Evolutionary conservation across 2,888 invertebrate genomes (phyloP), one percentile per base, ranked within the genome.

Genomic region (Caenorhabditis angaria): DNA sequence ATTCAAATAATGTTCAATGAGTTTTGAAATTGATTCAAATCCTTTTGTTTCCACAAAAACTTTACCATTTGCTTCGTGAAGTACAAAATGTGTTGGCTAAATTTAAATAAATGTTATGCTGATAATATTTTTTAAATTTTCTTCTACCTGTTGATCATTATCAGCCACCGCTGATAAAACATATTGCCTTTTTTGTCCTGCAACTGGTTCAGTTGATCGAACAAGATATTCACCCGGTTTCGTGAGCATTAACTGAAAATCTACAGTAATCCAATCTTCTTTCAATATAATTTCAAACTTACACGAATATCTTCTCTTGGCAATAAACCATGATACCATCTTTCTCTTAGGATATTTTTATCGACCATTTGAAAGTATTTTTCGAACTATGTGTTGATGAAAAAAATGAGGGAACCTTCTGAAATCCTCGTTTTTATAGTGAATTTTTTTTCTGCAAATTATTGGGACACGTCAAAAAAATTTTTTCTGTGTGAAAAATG

Each of bases 281-380:
- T 35, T 10, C 6, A 35, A 35, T 35, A 35, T 10, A 5, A 5
- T 20, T 41, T 48, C 22, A 25, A 27, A 50, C 60, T 47, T 18
- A 64, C 61, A 20, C 66, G 65, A 50, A 82, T 81, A 35, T 82
- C 82, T 47, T 82, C 82, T 20, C 82, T 71, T 0, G 80, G 81
- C 57, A 82, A 59, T 10, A 81, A 63, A 14, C 82, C 82, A 58
- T 82, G 82, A 58, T 77, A 81, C 59, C 71, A 78, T 1, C 22
- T 18, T 35, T 71, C 60, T 61, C 20, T n/a, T 10, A 56, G 55
- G 18, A 56, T 56, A 24, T 61, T 48, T 28, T 50, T 51, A 27
- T 50, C 61, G 61, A 61, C 51, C 59, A 22, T 41, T 51, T 56
- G 41, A 41, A 18, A 12, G 41, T 41, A 41, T 25, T 25, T 53